Evolutionary conservation across 2,888 invertebrate genomes (phyloP).

Genomic region (Rhyacophila evoluta): DNA sequence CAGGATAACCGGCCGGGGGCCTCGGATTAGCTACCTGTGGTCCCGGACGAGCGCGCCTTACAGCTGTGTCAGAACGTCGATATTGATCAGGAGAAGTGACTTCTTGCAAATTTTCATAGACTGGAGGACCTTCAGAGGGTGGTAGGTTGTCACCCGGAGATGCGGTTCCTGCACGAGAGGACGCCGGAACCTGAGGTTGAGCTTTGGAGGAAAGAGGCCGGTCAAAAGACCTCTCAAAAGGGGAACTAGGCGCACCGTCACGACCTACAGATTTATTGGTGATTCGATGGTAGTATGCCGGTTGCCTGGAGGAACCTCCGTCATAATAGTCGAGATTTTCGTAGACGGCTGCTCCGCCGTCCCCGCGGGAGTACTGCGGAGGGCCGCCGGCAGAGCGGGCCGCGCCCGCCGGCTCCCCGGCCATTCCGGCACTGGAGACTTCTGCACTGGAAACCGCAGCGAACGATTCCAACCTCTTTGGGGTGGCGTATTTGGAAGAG

Average conservation of each 20-base stretch:
- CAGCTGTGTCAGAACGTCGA: conserved; percentile 15
- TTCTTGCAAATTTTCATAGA: conserved; percentile 69
- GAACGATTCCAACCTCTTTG: conserved; percentile 78
- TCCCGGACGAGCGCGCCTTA: conserved; percentile 58
- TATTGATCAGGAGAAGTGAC: conserved; percentile 27
- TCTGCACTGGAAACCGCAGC: conserved; percentile 57
- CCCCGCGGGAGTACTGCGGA: conserved; percentile 71
- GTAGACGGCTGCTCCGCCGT: conserved; percentile 72
- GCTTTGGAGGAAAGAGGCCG: conserved; percentile 78
- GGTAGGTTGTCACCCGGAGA: conserved; percentile 62
- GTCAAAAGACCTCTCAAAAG: conserved; percentile 68
- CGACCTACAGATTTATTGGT: conserved; percentile 23
- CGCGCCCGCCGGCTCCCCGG: conserved; percentile 63
- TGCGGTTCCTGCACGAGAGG: conserved; percentile 63
- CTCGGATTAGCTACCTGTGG: conserved; percentile 60
- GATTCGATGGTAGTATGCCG: conserved; percentile 74
- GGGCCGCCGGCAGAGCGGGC: conserved; percentile 73
- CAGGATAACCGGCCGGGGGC: conserved; percentile 35
- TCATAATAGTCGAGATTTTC: conserved; percentile 86
- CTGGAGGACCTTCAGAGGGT: conserved; percentile 60
- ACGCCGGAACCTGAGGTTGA: conserved; percentile 83
- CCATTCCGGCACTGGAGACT: not conserved
- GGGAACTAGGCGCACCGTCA: conserved; percentile 59
- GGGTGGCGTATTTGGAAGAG: conserved; percentile 82
- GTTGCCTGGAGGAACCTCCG: conserved; percentile 69